These are phyloP conservation scores for Trachymyrmex septentrionalis DNA, from an alignment of 1,140 invertebrate genomes.

Conservation along the genomic window DNA sequence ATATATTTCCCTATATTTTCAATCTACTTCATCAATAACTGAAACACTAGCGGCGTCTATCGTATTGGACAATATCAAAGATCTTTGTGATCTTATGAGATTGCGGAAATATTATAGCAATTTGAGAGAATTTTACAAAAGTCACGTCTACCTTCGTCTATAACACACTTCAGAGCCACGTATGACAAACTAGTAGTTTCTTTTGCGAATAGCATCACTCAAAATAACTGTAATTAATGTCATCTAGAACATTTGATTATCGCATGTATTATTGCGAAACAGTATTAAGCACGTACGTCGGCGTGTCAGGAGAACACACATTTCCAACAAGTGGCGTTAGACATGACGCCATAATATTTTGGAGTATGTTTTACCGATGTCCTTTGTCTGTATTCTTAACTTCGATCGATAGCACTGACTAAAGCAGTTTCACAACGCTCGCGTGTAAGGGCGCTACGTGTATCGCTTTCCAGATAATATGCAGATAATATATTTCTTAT, in stretches of 20 bases:
- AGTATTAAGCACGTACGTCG: conserved; percentile 9
- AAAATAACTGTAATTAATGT: background rate
- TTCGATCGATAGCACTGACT: conserved; percentile 32
- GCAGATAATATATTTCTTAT: background rate
- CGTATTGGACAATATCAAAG: background rate
- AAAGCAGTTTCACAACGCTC: background rate
- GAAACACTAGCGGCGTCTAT: background rate
- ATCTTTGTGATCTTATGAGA: conserved; percentile 4
- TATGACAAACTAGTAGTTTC: background rate
- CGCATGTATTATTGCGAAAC: conserved; percentile 3
- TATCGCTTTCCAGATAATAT: background rate
- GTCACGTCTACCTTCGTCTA: background rate
- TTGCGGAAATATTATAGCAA: background rate
- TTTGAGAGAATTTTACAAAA: background rate
- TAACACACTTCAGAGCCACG: conserved; percentile 32
- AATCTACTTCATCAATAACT: conserved; percentile 17
- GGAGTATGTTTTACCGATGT: conserved; percentile 24
- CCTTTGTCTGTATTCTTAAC: background rate
- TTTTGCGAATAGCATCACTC: background rate
- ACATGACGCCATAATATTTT: conserved; percentile 57
- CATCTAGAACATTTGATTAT: background rate
- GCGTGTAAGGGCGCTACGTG: conserved; percentile 34
- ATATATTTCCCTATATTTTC: background rate
- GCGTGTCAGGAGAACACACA: conserved; percentile 43
- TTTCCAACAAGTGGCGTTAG: conserved; percentile 50